Conservation (phyloP, 2,888 invertebrate species). For the Fragum sueziense region DNA sequence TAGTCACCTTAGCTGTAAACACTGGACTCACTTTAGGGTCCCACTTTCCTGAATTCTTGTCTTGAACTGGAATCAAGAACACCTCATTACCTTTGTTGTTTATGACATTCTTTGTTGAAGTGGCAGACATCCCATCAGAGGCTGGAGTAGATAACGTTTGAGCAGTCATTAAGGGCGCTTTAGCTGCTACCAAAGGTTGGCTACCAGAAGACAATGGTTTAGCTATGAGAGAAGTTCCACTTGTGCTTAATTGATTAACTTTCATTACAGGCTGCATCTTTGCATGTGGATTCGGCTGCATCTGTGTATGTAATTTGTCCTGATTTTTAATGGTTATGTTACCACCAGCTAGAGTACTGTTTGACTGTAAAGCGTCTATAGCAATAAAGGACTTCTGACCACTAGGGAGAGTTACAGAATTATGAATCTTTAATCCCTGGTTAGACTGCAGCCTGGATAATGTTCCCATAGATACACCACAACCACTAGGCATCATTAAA, state of each 20-base stretch:
- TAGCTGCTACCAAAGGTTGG: not conserved
- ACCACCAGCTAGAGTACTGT: not conserved
- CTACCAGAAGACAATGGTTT: not conserved
- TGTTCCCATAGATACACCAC: conserved; percentile 6
- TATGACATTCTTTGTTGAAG: not conserved
- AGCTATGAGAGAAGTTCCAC: not conserved
- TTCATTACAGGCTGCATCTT: not conserved
- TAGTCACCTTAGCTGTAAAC: conserved; percentile 26
- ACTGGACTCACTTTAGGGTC: conserved; percentile 25
- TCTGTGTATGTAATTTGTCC: too few relatives aligned
- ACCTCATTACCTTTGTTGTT: conserved; percentile 14
- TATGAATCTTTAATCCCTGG: conserved; percentile 39
- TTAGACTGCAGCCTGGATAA: conserved; percentile 44
- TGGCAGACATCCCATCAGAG: not conserved
- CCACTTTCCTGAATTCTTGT: conserved; percentile 10
- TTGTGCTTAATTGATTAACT: not conserved
- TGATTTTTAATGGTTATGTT: conserved; percentile 11
- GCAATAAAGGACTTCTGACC: conserved; percentile 1
- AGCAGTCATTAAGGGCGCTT: too few relatives aligned
- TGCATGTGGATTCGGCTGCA: too few relatives aligned
- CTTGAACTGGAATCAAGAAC: conserved; percentile 27
- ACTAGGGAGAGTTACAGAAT: not conserved
- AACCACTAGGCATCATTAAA: conserved; percentile 19
- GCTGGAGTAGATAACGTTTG: not conserved
- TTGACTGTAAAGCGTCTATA: not conserved